phyloP scores from a whole-genome alignment of 2,888 invertebrate genomes.

The Hyposoter dolosus region DNA sequence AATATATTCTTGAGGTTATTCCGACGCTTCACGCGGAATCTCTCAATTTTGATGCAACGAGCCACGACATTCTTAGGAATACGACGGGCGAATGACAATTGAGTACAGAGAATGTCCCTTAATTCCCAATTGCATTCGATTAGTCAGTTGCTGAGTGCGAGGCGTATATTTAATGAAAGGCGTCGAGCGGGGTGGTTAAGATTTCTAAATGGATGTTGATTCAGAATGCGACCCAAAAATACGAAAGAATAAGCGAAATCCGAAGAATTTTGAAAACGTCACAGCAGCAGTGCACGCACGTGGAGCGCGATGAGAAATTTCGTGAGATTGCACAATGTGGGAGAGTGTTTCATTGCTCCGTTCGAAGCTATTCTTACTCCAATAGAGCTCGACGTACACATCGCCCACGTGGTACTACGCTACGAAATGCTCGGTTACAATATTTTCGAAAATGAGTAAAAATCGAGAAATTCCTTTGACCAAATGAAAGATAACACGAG shows the following conservation, averaged over 20 bases:
- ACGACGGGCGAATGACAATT: neutral
- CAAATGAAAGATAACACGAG: too few relatives aligned
- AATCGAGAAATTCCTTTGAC: neutral
- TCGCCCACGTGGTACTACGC: too few relatives aligned
- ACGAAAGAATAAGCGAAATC: neutral
- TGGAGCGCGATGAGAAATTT: neutral
- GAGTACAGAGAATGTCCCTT: neutral
- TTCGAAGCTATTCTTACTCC: neutral
- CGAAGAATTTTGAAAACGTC: neutral
- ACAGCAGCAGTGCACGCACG: neutral
- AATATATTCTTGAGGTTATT: too few relatives aligned
- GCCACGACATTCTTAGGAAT: neutral
- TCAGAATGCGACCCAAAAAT: neutral
- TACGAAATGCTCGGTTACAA: too few relatives aligned
- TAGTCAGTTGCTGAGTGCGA: neutral
- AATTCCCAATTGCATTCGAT: neutral
- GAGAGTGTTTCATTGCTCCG: neutral
- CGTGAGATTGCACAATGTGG: neutral
- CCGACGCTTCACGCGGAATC: too few relatives aligned
- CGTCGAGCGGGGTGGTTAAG: neutral
- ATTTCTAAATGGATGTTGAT: neutral
- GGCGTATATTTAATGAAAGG: neutral
- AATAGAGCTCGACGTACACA: neutral
- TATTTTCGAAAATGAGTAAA: neutral
- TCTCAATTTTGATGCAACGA: too few relatives aligned